Percentiles rank a stretch among this genome's conserved stretches.
Conservation (phyloP, 1,140 invertebrate genomes). For the Drosophila sulfurigaster region DNA sequence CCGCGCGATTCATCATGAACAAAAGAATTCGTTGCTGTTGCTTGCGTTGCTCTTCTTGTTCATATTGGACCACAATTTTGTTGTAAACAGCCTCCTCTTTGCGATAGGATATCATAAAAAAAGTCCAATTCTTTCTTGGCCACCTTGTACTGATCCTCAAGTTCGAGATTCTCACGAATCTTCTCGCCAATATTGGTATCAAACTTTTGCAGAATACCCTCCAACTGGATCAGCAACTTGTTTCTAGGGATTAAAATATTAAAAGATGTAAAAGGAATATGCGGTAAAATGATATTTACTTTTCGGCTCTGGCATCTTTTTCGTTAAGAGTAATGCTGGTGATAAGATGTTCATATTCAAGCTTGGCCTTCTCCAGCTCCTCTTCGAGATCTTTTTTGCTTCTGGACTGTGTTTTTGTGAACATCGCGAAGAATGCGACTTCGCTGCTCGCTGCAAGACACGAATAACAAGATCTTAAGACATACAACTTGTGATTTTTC, state of each 20-base stretch:
- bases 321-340: constrained; percentile 36
- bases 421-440: constrained; percentile 32
- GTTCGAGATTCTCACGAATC: constrained; percentile 51
- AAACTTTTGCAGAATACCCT: constrained; percentile 53
- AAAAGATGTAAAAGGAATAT: too few species aligned
- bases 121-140: constrained; percentile 57
- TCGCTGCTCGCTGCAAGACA: constrained; percentile 48
- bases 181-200: constrained; percentile 48
- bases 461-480: background rate
- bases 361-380: constrained; percentile 35
- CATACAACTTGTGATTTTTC: background rate
- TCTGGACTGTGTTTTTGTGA: constrained; percentile 49
- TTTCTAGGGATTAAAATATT: constrained; percentile 27
- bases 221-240: constrained; percentile 57
- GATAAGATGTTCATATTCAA: constrained; percentile 36
- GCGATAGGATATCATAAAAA: constrained; percentile 60
- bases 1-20: constrained; percentile 76
- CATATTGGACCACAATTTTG: constrained; percentile 55
- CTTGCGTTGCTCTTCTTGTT: constrained; percentile 56
- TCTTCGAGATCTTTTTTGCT: constrained; percentile 60
- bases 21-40: constrained; percentile 61
- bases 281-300: constrained; percentile 33
- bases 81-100: constrained; percentile 62
- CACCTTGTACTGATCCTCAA: constrained; percentile 52
- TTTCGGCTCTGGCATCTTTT: constrained; percentile 52